Percentiles rank a stretch among this genome's conserved stretches.
phyloP scores from a whole-genome alignment of 37 sponge, comb jelly and placozoan genomes.

The Ephydatia muelleri region DNA sequence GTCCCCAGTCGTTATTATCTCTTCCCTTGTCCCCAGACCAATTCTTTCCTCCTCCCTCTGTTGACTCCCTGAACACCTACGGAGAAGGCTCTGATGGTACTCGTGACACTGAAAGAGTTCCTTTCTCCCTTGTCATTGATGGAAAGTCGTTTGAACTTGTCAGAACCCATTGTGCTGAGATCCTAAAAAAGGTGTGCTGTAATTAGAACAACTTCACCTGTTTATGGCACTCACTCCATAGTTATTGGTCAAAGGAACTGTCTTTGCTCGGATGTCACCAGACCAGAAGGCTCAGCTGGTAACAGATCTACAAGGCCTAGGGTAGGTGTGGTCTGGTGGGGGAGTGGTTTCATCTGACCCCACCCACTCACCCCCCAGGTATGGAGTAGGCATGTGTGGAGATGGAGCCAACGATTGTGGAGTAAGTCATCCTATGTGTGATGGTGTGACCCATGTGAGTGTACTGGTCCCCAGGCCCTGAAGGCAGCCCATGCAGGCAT shows the following conservation, averaged over 20 bases:
- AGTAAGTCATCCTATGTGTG: conserved; percentile 40
- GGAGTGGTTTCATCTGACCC: neutral
- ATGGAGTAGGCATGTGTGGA: conserved; percentile 92
- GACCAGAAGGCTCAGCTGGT: conserved; percentile 81
- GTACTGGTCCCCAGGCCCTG: conserved; percentile 58
- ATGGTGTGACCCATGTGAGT: neutral
- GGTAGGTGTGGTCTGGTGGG: conserved; percentile 32
- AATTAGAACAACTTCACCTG: no score
- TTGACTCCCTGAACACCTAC: no score
- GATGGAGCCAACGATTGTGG: conserved; percentile 99
- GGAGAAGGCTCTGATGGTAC: no score
- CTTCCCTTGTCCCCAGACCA: no score
- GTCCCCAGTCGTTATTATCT: no score
- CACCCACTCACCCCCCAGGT: conserved; percentile 22
- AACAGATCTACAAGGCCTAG: conserved; percentile 67
- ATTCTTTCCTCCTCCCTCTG: no score
- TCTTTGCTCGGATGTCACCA: conserved; percentile 94
- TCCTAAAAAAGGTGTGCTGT: neutral
- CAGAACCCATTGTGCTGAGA: conserved; percentile 12
- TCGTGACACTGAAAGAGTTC: no score
- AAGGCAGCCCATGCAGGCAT: conserved; percentile 92
- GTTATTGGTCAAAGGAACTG: conserved; percentile 75
- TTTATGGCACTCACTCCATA: neutral
- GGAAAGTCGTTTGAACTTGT: conserved; percentile 53
- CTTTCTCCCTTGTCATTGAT: conserved; percentile 35